These are phyloP conservation scores for Clarias macrocephalus DNA, from an alignment of 2,113 vertebrate genomes.

Conservation along the genomic window DNA sequence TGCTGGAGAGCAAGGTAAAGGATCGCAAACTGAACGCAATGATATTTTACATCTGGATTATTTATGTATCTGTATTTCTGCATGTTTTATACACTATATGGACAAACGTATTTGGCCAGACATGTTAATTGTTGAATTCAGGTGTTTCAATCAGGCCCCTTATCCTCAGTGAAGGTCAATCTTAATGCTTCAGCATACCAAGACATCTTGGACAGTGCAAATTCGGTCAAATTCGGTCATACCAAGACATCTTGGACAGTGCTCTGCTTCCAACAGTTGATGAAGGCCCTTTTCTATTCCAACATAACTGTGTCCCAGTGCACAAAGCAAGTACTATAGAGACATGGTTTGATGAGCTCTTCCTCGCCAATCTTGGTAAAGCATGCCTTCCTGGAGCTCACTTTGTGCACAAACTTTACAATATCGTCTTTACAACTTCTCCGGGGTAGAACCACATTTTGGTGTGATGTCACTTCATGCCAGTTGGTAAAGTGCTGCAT, in stretches of 20 bases:
- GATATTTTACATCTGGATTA: neutral
- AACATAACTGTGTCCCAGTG: too few relatives aligned
- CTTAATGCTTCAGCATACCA: too few relatives aligned
- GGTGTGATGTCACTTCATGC: neutral
- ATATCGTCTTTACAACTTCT: neutral
- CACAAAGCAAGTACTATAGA: too few relatives aligned
- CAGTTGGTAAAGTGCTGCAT: neutral
- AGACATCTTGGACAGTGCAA: too few relatives aligned
- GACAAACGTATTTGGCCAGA: neutral
- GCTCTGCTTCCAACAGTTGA: too few relatives aligned
- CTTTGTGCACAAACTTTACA: neutral
- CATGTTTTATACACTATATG: neutral
- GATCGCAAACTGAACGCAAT: too few relatives aligned
- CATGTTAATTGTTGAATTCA: too few relatives aligned
- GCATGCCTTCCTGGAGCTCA: neutral
- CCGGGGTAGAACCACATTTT: neutral
- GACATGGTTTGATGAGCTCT: neutral
- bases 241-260: too few relatives aligned
- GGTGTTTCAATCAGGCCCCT: too few relatives aligned
- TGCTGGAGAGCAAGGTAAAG: slow-evolving; percentile 74
- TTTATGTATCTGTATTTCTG: neutral
- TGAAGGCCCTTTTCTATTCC: too few relatives aligned
- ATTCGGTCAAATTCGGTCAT: too few relatives aligned
- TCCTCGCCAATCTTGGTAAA: neutral
- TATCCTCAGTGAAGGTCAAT: too few relatives aligned